A percentile compares a stretch with the other conserved stretches of the same genome.
Conservation (phyloP, 2,113 vertebrate genomes). For the Peromyscus leucopus region DNA sequence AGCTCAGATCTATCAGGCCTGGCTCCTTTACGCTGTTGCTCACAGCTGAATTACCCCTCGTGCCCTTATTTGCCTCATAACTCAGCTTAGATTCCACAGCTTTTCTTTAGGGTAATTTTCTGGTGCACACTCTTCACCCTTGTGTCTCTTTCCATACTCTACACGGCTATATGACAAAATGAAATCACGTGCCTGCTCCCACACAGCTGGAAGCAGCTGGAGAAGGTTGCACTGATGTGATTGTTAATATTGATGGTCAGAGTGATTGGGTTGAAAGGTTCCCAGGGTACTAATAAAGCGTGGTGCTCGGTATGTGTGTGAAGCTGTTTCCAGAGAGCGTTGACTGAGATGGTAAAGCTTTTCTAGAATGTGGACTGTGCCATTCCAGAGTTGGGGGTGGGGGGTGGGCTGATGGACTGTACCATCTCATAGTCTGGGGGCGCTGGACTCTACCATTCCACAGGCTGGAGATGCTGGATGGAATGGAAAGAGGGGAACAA, state of each 20-base stretch:
- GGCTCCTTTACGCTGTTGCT: not conserved
- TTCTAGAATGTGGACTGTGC: not conserved
- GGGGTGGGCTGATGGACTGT: too few species aligned
- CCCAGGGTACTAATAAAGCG: not conserved
- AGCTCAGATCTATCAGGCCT: too few species aligned
- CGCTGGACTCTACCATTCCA: not conserved
- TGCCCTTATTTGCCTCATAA: not conserved
- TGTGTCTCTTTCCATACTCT: not conserved
- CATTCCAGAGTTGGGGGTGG: not conserved
- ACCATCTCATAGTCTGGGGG: not conserved
- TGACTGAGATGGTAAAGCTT: not conserved
- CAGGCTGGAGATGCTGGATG: not conserved
- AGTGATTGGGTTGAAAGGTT: not conserved
- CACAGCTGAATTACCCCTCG: not conserved
- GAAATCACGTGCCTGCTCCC: not conserved
- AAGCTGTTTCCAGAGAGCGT: not conserved
- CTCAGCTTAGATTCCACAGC: not conserved
- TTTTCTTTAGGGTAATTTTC: conserved; percentile 14
- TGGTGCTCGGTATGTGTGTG: not conserved
- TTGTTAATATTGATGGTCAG: not conserved
- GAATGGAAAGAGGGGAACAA: too few species aligned
- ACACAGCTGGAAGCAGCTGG: not conserved
- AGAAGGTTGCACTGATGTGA: not conserved
- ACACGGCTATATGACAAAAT: not conserved
- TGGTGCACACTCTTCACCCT: not conserved